phyloP scores from a whole-genome alignment of 2,888 invertebrate genomes.

The Dascillus cervinus region DNA sequence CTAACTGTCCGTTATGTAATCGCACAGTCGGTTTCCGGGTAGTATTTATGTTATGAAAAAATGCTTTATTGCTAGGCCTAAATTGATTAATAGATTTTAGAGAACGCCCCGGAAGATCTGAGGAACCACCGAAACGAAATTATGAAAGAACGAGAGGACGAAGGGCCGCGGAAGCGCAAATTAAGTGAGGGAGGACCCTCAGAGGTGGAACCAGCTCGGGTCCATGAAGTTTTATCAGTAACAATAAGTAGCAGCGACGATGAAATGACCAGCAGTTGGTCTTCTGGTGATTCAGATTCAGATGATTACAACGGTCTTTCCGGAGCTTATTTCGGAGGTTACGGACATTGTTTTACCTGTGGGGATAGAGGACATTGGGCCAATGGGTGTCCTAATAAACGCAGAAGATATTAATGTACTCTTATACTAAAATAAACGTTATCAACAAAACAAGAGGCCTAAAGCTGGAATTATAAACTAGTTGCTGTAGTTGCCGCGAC shows the following conservation, averaged over 20 bases:
- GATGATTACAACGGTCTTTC: constrained; percentile 34
- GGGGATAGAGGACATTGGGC: constrained; percentile 49
- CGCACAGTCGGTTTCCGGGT: too few relatives aligned
- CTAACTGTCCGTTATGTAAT: too few relatives aligned
- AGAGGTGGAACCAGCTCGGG: constrained; percentile 10
- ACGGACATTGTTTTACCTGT: constrained; percentile 53
- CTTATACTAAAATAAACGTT: too few relatives aligned
- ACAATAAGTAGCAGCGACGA: too few relatives aligned
- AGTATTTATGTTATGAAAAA: too few relatives aligned
- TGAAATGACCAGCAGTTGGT: constrained; percentile 3
- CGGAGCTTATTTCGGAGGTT: constrained; percentile 51
- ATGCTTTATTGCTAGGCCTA: too few relatives aligned
- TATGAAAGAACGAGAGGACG: constrained; percentile 44
- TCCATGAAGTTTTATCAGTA: not conserved
- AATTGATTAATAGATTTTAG: constrained; percentile 60
- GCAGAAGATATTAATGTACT: too few relatives aligned
- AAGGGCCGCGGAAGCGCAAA: too few relatives aligned
- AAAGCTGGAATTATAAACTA: too few relatives aligned
- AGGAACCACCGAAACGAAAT: constrained; percentile 49
- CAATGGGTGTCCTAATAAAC: constrained; percentile 27
- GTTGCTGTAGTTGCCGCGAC: too few relatives aligned
- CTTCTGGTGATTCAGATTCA: constrained; percentile 7
- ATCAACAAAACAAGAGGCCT: too few relatives aligned
- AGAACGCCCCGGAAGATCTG: constrained; percentile 53
- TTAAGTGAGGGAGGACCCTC: constrained; percentile 5